Evolutionary conservation across 2,113 vertebrate species (phyloP).

Genomic region (Scomber colias): DNA sequence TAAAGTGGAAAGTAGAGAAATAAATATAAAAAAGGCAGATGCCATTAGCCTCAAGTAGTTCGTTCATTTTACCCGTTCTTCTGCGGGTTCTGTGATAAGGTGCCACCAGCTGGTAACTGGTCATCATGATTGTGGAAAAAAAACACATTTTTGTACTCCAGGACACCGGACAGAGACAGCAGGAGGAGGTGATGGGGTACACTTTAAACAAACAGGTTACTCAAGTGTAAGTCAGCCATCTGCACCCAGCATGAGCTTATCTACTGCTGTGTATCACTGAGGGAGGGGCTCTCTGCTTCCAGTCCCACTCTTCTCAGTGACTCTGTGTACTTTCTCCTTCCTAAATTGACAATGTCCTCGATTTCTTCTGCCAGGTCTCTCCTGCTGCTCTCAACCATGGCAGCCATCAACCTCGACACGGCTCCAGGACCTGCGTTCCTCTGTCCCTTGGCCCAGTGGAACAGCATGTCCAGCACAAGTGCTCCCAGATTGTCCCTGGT

Average conservation of each 20-base stretch:
- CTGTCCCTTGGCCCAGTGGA: constrained; percentile 91
- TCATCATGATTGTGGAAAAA: constrained; percentile 14
- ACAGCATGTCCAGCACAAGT: constrained; percentile 93
- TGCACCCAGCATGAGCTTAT: constrained; percentile 50
- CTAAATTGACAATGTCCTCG: constrained; percentile 88
- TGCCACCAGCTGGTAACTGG: neutral
- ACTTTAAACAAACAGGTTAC: constrained; percentile 54
- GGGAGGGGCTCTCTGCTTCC: constrained; percentile 71
- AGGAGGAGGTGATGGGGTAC: constrained; percentile 28
- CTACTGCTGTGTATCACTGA: constrained; percentile 60
- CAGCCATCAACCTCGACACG: constrained; percentile 83
- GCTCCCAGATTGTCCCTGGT: constrained; percentile 89
- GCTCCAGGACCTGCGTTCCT: constrained; percentile 83
- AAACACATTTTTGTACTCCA: constrained; percentile 9
- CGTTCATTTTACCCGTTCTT: constrained; percentile 5
- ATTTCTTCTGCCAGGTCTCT: constrained; percentile 93
- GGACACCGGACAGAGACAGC: constrained; percentile 32
- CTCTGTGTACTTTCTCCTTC: constrained; percentile 89
- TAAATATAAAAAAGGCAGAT: neutral
- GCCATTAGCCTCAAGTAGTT: neutral
- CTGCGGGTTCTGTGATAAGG: constrained; percentile 14
- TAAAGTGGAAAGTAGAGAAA: neutral
- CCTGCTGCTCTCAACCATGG: constrained; percentile 89
- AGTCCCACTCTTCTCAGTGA: constrained; percentile 90
- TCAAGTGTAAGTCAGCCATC: constrained; percentile 69